Evolutionary conservation across 2,888 invertebrate species (phyloP).

Genomic region (Lasioglossum marginatum): DNA sequence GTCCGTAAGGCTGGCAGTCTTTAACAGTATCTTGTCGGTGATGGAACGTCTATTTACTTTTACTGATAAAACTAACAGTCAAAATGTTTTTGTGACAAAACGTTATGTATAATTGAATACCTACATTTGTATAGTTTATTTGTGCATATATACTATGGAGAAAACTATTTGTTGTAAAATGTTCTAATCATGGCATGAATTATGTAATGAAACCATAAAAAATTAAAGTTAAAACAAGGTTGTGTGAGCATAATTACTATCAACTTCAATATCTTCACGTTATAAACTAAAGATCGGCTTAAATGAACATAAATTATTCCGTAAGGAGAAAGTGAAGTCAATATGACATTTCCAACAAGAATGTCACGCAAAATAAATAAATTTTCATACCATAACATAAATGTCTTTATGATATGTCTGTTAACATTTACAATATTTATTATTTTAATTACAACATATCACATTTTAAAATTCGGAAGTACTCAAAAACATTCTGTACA

Average conservation of each 20-base stretch:
- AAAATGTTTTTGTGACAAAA: background rate
- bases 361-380: conserved; percentile 63
- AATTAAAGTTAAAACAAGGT: background rate
- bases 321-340: background rate
- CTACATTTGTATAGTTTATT: background rate
- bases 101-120: background rate
- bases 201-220: background rate
- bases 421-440: conserved; percentile 65
- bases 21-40: too few relatives aligned
- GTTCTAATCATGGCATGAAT: background rate
- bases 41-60: background rate
- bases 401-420: conserved; percentile 66
- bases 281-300: background rate
- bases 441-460: conserved; percentile 68
- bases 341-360: conserved; percentile 61
- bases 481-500: conserved; percentile 71
- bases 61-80: background rate
- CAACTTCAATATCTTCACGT: background rate
- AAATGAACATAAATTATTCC: conserved; percentile 2
- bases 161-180: background rate
- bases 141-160: background rate
- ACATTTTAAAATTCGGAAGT: conserved; percentile 72
- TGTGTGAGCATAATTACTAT: background rate
- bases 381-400: conserved; percentile 63
- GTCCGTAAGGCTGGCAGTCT: too few relatives aligned